Percentiles rank a stretch among this genome's conserved stretches.
Evolutionary conservation across 2,113 vertebrate species (phyloP).

Genomic region (Tiliqua scincoides): DNA sequence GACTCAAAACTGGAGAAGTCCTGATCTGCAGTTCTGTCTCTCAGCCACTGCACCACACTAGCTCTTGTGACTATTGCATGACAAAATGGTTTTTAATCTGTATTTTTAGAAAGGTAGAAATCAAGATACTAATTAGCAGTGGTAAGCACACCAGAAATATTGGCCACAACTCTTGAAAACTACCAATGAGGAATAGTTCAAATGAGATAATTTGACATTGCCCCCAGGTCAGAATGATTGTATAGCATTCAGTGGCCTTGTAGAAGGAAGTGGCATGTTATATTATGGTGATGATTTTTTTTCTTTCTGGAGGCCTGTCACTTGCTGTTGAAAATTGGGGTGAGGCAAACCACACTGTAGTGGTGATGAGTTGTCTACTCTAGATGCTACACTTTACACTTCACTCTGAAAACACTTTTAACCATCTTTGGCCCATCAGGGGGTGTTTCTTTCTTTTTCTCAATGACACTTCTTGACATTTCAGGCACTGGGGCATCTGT

Average conservation of each 20-base stretch:
- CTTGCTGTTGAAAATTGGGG: conserved; percentile 16
- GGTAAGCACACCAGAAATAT: conserved; percentile 4
- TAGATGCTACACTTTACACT: conserved; percentile 1
- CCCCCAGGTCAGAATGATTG: not conserved
- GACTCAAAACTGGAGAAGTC: too few relatives aligned
- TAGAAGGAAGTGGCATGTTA: conserved; percentile 3
- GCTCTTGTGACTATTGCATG: not conserved
- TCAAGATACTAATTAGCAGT: conserved; percentile 6
- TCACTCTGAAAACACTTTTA: conserved; percentile 1
- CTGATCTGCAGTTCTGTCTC: too few relatives aligned
- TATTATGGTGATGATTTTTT: conserved; percentile 25
- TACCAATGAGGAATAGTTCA: not conserved
- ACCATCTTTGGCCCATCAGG: not conserved
- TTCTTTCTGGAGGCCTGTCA: not conserved
- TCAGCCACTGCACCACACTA: too few relatives aligned
- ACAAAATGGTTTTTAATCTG: not conserved
- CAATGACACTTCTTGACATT: conserved; percentile 23
- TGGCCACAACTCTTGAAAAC: conserved; percentile 26
- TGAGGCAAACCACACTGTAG: not conserved
- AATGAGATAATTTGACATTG: not conserved
- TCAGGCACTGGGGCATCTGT: not conserved
- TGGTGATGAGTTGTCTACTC: conserved; percentile 1
- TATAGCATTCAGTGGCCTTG: not conserved
- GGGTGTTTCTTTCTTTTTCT: conserved; percentile 30
- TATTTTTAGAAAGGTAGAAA: not conserved